Percentiles rank a stretch among this genome's conserved stretches.
phyloP scores from a whole-genome alignment of 23 tunicate genomes.

The Styela plicata region DNA sequence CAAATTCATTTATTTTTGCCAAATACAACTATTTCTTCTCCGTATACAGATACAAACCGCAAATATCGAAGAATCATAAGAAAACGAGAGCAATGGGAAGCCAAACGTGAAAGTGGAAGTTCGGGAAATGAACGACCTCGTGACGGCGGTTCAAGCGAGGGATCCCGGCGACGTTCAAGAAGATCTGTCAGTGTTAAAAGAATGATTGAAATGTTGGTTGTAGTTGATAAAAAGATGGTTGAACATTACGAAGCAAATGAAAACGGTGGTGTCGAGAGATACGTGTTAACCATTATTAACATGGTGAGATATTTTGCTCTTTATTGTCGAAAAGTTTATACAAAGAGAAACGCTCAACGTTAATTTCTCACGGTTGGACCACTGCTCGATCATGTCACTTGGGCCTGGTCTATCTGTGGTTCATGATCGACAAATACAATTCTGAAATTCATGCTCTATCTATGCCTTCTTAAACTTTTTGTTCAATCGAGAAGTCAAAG shows the following conservation, averaged over 20 bases:
- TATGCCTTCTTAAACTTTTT: too few species aligned
- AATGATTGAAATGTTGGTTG: constrained; percentile 74
- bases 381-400: too few species aligned
- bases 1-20: too few species aligned
- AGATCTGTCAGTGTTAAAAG: constrained; percentile 77
- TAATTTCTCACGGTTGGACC: too few species aligned
- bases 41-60: constrained; percentile 43
- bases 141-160: not conserved
- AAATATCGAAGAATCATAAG: constrained; percentile 43
- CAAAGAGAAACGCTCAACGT: too few species aligned
- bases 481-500: too few species aligned
- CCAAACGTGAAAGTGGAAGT: constrained; percentile 16
- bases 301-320: constrained; percentile 66
- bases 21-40: too few species aligned
- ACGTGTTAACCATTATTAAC: constrained; percentile 74
- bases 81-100: constrained; percentile 53
- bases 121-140: not conserved
- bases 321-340: too few species aligned
- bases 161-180: constrained; percentile 14
- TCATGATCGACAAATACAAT: too few species aligned
- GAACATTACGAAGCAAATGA: constrained; percentile 39
- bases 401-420: too few species aligned
- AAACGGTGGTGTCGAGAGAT: constrained; percentile 54
- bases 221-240: constrained; percentile 71
- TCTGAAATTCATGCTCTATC: too few species aligned